phyloP scores from a whole-genome alignment of 2,797 vertebrate genomes.

The Mormyrus proboscirostris region DNA sequence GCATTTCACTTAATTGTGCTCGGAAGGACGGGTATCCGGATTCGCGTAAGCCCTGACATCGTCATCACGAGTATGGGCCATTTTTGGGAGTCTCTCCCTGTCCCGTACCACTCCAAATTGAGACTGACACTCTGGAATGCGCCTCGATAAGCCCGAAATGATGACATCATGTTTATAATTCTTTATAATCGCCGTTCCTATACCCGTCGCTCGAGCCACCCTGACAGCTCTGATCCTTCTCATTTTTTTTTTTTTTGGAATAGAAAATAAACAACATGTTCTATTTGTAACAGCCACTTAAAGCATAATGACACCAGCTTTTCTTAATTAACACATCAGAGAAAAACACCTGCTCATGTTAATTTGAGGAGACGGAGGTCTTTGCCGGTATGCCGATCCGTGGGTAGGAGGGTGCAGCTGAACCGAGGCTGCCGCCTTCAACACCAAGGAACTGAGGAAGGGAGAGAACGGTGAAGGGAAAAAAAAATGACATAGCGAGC shows the following conservation, averaged over 20 bases:
- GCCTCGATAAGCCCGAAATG: not conserved
- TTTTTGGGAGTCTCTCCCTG: conserved; percentile 19
- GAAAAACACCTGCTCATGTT: conserved; percentile 77
- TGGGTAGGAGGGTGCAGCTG: conserved; percentile 44
- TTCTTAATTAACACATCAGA: conserved; percentile 74
- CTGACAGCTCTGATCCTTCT: conserved; percentile 59
- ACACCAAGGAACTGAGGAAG: conserved; percentile 28
- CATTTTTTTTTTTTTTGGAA: conserved; percentile 46
- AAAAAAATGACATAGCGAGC: not conserved
- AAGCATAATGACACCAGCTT: conserved; percentile 77
- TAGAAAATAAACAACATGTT: conserved; percentile 57
- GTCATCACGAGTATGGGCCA: not conserved
- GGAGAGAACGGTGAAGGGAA: conserved; percentile 23
- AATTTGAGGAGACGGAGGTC: conserved; percentile 53
- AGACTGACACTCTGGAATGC: conserved; percentile 39
- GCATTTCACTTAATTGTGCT: not conserved
- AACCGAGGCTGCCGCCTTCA: conserved; percentile 36
- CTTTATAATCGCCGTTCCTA: not conserved
- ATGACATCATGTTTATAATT: conserved; percentile 6
- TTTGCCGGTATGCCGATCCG: conserved; percentile 43
- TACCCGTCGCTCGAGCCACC: conserved; percentile 28
- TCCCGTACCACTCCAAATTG: conserved; percentile 31
- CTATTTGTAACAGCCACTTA: conserved; percentile 75
- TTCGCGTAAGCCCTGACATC: not conserved
- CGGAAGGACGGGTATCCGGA: not conserved